Conservation (phyloP, 2,797 vertebrate species). For the Rhodeus uyekii region DNA sequence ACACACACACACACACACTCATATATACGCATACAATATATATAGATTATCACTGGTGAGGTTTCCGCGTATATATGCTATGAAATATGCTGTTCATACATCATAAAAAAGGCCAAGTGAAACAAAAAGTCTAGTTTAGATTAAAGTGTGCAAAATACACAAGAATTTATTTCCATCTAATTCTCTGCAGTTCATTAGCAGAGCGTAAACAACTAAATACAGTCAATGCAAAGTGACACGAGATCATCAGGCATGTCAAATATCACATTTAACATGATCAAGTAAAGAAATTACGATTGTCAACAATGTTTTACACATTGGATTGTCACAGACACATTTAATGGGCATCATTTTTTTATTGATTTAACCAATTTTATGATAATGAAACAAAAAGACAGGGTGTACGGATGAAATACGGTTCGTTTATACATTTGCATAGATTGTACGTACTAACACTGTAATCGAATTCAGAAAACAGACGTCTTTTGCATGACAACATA, state of each 20-base stretch:
- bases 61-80: too few species aligned
- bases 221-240: too few species aligned
- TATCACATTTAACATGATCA: not conserved
- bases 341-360: not conserved
- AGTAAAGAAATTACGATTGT: not conserved
- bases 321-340: not conserved
- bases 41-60: not conserved
- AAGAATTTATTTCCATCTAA: not conserved
- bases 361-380: not conserved
- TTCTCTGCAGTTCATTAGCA: too few species aligned
- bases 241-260: not conserved
- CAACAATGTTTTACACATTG: not conserved
- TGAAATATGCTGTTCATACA: not conserved
- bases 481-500: not conserved
- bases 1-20: too few species aligned
- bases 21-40: too few species aligned
- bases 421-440: not conserved
- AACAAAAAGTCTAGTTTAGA: not conserved
- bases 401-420: not conserved
- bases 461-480: not conserved
- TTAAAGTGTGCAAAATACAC: slow-evolving; percentile 5
- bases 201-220: not conserved
- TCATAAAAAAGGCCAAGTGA: not conserved
- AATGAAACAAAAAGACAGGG: not conserved
- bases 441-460: not conserved